Base-by-base conservation (phyloP, 2,888 invertebrate genomes). In the Xestia rhomboidea region DNA sequence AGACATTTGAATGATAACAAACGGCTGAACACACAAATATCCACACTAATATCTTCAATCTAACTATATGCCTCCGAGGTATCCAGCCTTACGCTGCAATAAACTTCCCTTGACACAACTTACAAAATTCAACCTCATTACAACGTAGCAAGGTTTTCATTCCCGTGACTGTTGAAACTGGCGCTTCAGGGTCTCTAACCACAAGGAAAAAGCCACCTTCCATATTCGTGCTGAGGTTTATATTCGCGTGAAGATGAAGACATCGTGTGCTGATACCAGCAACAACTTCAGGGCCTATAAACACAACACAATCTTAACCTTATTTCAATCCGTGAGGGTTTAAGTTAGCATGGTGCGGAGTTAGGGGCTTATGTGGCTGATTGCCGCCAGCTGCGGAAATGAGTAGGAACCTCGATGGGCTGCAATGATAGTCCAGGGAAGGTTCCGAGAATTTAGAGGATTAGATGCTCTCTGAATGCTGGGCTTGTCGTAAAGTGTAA, bases 301-400 rank as follows among this genome's bases (percentile, higher is more conserved):
- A 24, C 41, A 63, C 34, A 66, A 67, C 15, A 46, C 73, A 86
- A 76, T 68, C 24, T 44, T 38, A 30, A 54, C 67, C 68, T 79
- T 86, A 24, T 76, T 57, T 0, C 0, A n/a, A 46, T 11, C 34
- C 0, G 15, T 46, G 76, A 87, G 62, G 68, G 87, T 85, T 71
- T 73, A 81, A 79, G 87, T 87, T 87, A 49, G 79, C 34, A 18
- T 83, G 84, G 41, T 79, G 70, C 41, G 51, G 41, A 69, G 70
- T 76, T 79, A 85, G 69, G 27, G 82, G 86, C 85, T 89, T 88
- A 89, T 87, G 86, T 49, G 86, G 84, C 88, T 84, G 87, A 90
- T 91, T 90, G 90, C 84, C 83, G 90, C 64, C 84, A 87, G 85
- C 46, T 69, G 71, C 85, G 93, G 93, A 93, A 93, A 93, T 93